These are phyloP conservation scores for Zaprionus ghesquierei DNA, from an alignment of 1,140 invertebrate species.

Conservation along the genomic window DNA sequence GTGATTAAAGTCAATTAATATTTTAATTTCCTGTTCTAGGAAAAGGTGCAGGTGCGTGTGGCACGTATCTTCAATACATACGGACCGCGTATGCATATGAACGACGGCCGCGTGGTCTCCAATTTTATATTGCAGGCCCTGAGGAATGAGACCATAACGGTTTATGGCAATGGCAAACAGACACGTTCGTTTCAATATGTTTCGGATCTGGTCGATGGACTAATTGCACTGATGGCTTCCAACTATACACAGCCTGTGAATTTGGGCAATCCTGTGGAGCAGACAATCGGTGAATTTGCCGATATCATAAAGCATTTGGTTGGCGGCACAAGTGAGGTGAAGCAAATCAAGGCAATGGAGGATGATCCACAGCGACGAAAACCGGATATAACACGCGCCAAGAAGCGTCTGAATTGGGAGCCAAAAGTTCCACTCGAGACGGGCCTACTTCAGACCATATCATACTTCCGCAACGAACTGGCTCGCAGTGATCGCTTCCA, in stretches of 20 bases:
- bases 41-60: conserved; percentile 96
- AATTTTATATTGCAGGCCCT: conserved; percentile 99
- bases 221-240: conserved; percentile 96
- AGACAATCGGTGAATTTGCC: conserved; percentile 98
- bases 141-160: conserved; percentile 96
- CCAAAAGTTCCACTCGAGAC: conserved; percentile 93
- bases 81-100: conserved; percentile 99
- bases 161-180: conserved; percentile 97
- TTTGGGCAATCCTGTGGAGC: conserved; percentile 98
- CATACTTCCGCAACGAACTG: conserved; percentile 95
- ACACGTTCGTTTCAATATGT: conserved; percentile 99
- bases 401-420: conserved; percentile 93
- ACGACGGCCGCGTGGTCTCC: conserved; percentile 98
- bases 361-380: conserved; percentile 97
- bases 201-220: conserved; percentile 97
- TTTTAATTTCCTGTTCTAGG: conserved; percentile 77
- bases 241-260: conserved; percentile 98
- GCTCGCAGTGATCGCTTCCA: conserved; percentile 84
- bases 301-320: conserved; percentile 94
- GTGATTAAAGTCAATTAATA: neutral
- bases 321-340: conserved; percentile 92
- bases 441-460: conserved; percentile 94
- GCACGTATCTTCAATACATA: conserved; percentile 99
- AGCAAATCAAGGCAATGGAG: conserved; percentile 91
- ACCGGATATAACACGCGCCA: conserved; percentile 96